Evolutionary conservation across 2,888 invertebrate species (phyloP), one percentile per base, ranked within the genome.

Genomic region (Sphecodes monilicornis): DNA sequence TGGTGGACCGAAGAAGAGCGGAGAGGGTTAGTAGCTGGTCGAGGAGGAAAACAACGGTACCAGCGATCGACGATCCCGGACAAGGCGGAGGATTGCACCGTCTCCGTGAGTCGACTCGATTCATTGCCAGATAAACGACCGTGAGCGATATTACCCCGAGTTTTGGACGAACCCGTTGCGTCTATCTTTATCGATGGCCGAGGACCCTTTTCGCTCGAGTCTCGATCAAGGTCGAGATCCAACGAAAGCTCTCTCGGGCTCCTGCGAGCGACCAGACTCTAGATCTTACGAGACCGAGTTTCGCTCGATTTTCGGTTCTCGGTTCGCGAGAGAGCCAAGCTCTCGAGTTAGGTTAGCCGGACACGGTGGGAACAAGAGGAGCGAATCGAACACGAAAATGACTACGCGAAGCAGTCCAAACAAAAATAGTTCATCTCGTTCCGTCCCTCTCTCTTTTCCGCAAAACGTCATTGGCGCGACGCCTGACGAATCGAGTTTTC

Each of bases 21-120:
- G 26, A 26, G 57, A 26, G 26, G 29, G 57, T 60, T 16, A 16
- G 13, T 16, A 16, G 13, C 1, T 29, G 57, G 16, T 70, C 22
- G 22, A 36, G 69, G 39, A 60, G 10, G 72, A 22, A 73, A 60
- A 50, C 22, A 36, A 72, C 76, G 71, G 60, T 29, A 41, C 36
- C 69, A 74, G 50, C 10, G 60, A 69, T 18, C 64, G 18, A 50
- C 69, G 46, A 70, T 74, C 73, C 76, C 74, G 76, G 71, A 66
- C 76, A 39, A 71, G 64, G 46, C 80, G 54, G 39, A 60, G 57
- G 72, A 79, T 76, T 75, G 80, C 86, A 85, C 76, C 84, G 73
- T 81, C 66, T 84, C 86, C 81, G 81, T 86, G 82, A 86, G 82
- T 76, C 79, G 78, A 54, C 70, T 85, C 82, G 79, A 87, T 81